A percentile compares a stretch with the other conserved stretches of the same genome.
These are phyloP conservation scores for Anthoscopus minutus DNA, from an alignment of 2,113 vertebrate species.

Conservation along the genomic window DNA sequence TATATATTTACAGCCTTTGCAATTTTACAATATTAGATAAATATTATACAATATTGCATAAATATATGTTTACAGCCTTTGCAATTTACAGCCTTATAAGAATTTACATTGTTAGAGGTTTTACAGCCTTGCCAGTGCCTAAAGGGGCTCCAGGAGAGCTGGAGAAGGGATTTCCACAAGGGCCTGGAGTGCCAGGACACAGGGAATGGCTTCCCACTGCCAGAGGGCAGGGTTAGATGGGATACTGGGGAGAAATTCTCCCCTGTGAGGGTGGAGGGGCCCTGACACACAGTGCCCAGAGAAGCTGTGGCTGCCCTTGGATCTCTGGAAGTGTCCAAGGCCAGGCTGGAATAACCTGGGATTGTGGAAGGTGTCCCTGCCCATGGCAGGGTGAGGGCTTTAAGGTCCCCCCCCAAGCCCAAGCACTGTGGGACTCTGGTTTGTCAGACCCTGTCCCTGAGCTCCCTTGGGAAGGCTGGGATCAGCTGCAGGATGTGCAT, in stretches of 20 bases:
- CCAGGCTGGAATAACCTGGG: background rate
- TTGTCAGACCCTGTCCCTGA: background rate
- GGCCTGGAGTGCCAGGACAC: background rate
- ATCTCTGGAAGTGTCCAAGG: background rate
- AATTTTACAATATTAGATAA: background rate
- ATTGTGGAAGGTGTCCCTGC: background rate
- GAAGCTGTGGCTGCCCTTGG: background rate
- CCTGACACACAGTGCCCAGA: background rate
- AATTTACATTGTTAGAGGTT: background rate
- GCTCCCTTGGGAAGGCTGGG: background rate
- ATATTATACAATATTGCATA: background rate
- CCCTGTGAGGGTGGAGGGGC: rapidly evolving
- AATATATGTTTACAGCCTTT: background rate
- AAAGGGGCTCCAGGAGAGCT: background rate
- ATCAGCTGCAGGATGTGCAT: rapidly evolving
- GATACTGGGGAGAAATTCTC: background rate
- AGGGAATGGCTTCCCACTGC: background rate
- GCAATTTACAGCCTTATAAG: background rate
- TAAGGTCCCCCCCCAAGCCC: background rate
- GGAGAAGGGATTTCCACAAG: background rate
- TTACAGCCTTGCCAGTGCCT: background rate
- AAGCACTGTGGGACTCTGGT: background rate
- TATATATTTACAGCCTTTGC: background rate
- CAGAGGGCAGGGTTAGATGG: background rate
- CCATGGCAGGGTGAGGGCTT: background rate